These are phyloP conservation scores for Eospalax fontanierii DNA, from an alignment of 2,797 vertebrate genomes.

Conservation along the genomic window DNA sequence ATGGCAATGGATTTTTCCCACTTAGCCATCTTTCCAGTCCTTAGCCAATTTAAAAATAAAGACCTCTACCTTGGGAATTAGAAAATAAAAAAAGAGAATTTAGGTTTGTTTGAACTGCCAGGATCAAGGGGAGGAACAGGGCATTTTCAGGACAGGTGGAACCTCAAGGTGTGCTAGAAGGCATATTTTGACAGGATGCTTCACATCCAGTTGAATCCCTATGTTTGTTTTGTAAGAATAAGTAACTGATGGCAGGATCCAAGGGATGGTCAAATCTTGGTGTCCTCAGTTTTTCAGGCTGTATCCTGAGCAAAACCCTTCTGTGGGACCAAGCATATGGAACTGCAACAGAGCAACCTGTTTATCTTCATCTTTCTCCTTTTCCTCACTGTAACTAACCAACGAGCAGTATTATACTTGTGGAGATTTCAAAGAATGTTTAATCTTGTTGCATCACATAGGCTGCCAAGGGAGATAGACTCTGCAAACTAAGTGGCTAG, in stretches of 20 bases:
- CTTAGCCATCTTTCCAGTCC: too few species aligned
- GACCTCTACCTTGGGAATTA: neutral
- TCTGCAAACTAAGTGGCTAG: neutral
- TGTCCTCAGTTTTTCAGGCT: neutral
- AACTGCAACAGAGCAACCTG: neutral
- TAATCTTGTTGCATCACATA: neutral
- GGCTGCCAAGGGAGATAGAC: neutral
- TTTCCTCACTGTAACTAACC: neutral
- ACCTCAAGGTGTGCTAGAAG: neutral
- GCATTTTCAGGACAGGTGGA: neutral
- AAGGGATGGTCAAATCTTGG: neutral
- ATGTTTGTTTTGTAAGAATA: neutral
- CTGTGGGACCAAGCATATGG: neutral
- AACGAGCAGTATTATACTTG: neutral
- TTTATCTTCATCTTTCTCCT: neutral
- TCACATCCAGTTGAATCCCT: neutral
- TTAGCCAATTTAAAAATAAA: neutral
- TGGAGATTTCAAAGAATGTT: neutral
- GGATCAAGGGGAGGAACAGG: neutral
- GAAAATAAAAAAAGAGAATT: neutral
- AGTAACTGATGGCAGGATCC: neutral
- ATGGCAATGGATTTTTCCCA: too few species aligned
- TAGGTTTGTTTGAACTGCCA: neutral
- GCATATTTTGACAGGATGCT: neutral
- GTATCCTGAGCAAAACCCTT: neutral